These are phyloP conservation scores for Ginglymostoma cirratum DNA, from an alignment of 2,113 vertebrate genomes.

Conservation along the genomic window DNA sequence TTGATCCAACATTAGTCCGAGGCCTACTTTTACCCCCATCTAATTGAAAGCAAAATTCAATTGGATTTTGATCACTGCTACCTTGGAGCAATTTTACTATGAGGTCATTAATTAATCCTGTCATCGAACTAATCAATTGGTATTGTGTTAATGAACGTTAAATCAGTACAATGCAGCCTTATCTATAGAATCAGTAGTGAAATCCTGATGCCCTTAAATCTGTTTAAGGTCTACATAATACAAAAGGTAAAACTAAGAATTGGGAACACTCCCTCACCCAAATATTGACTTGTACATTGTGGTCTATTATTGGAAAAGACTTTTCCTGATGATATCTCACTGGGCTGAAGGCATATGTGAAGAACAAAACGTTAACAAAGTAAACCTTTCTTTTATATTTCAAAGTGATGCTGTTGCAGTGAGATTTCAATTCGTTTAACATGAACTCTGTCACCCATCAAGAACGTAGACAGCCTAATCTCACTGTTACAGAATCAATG, in stretches of 20 bases:
- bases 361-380: conserved; percentile 38
- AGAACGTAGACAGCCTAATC: background rate
- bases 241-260: background rate
- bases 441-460: background rate
- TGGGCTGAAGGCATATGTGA: background rate
- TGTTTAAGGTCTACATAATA: background rate
- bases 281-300: background rate
- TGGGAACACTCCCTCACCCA: background rate
- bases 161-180: conserved; percentile 23
- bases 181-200: conserved; percentile 39
- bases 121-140: too few relatives aligned
- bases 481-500: background rate
- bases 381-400: background rate
- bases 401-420: conserved; percentile 40
- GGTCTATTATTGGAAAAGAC: background rate
- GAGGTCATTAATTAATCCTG: too few relatives aligned
- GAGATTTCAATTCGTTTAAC: conserved; percentile 39
- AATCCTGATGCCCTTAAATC: conserved; percentile 7
- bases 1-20: too few relatives aligned
- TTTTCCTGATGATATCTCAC: background rate
- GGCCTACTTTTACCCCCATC: too few relatives aligned
- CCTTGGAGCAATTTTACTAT: too few relatives aligned
- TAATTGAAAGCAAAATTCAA: too few relatives aligned
- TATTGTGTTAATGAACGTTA: conserved; percentile 36
- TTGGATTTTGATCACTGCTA: too few relatives aligned